Evolutionary conservation across 2,113 vertebrate genomes (phyloP).

Genomic region (Centrocercus urophasianus): DNA sequence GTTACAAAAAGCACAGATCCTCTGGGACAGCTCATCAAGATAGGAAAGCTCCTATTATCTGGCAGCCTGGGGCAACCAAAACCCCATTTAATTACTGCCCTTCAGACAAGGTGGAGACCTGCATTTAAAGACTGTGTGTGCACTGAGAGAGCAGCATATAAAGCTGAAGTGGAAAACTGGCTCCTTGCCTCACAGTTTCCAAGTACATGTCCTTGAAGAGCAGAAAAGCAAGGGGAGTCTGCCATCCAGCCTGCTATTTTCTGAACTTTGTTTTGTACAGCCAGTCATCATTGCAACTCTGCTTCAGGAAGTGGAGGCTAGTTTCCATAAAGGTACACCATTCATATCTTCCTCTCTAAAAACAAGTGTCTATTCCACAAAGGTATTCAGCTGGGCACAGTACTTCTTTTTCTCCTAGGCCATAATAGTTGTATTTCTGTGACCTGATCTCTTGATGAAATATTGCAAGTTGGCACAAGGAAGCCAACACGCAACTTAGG

Average conservation of each 20-base stretch:
- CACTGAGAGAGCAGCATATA: slow-evolving; percentile 12
- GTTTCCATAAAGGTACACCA: not conserved
- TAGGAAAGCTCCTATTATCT: slow-evolving; percentile 66
- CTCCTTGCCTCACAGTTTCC: slow-evolving; percentile 35
- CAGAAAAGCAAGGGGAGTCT: not conserved
- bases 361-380: not conserved
- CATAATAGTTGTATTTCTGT: not conserved
- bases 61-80: slow-evolving; percentile 66
- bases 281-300: not conserved
- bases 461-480: not conserved
- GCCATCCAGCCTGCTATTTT: not conserved
- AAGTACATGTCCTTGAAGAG: slow-evolving; percentile 23
- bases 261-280: not conserved
- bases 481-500: not conserved
- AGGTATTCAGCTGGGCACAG: not conserved
- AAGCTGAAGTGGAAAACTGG: slow-evolving; percentile 56
- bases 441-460: not conserved
- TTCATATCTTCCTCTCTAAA: not conserved
- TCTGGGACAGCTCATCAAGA: slow-evolving; percentile 54
- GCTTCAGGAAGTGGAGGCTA: not conserved
- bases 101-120: slow-evolving; percentile 67
- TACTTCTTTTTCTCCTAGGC: not conserved
- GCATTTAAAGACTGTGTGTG: slow-evolving; percentile 36
- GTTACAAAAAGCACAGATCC: slow-evolving; percentile 38
- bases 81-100: slow-evolving; percentile 58